phyloP scores from a whole-genome alignment of 1,140 invertebrate species.

The Laupala kohalensis region DNA sequence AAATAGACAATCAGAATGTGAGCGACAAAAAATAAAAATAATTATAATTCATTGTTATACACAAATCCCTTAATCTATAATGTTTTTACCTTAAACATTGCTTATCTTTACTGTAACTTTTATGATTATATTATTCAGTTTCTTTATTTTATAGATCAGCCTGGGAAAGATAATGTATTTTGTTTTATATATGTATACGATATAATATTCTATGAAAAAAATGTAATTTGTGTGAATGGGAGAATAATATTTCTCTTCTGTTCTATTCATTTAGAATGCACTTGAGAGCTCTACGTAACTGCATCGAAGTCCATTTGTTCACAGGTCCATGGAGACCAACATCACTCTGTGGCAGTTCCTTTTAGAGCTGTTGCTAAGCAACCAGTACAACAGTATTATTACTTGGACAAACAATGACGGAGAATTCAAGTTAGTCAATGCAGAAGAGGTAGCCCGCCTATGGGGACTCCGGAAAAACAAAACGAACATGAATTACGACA shows the following conservation, averaged over 20 bases:
- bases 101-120: too few relatives aligned
- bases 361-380: conserved; percentile 30
- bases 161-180: too few relatives aligned
- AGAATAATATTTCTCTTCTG: background rate
- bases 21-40: too few relatives aligned
- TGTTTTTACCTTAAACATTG: too few relatives aligned
- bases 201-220: background rate
- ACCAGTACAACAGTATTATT: conserved; percentile 33
- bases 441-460: conserved; percentile 44
- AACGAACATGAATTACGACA: conserved; percentile 62
- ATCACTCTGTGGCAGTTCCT: conserved; percentile 39
- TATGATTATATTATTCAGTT: too few relatives aligned
- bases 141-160: too few relatives aligned
- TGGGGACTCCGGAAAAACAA: conserved; percentile 56
- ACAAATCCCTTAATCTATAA: too few relatives aligned
- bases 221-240: background rate
- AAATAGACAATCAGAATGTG: too few relatives aligned
- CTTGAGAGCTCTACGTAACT: background rate
- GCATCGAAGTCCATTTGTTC: background rate
- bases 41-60: too few relatives aligned
- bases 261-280: background rate
- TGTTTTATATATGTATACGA: background rate
- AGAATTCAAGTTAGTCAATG: conserved; percentile 37
- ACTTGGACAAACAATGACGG: conserved; percentile 36
- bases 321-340: conserved; percentile 17